Base-by-base conservation (phyloP, 1,140 invertebrate species). In the Lysiphlebus fabarum region DNA sequence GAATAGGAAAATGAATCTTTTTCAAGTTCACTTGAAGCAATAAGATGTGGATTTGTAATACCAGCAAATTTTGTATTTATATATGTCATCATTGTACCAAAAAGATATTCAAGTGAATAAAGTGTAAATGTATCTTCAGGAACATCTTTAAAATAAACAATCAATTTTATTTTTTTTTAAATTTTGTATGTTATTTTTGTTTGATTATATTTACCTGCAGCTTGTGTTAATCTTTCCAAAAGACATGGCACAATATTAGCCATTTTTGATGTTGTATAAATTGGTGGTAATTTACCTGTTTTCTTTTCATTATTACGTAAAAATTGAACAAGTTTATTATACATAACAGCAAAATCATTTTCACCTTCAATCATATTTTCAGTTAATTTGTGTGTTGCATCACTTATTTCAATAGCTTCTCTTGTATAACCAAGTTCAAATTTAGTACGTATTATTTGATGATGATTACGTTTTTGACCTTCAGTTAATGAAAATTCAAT, bases 41-140 rank as follows among this genome's bases (percentile, higher is more conserved):
- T 53, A 4, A 78, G 72, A 42, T 72, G 66, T 1, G 75, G 75
- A 61, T 77, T 74, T 1, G 73, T 70, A 8, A 71, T 66, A 12
- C 67, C 8, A 10, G 38, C 42, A 4, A n/a, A 49, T 0, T 58
- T 42, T 1, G 62, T 56, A 14, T 67, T 69, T 11, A 73, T 62
- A 1, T 67, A 65, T 61, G 82, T 83, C 11, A 74, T 71, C n/a
- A 86, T 45, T 8, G 62, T 65, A 44, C 66, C 74, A 56, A 85
- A 82, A 8, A 86, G 55, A 1, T 65, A 63, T 56, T 85, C 81
- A 33, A 85, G 63, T n/a, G 76, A 76, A 65, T 85, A 86, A 6
- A 86, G 62, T n/a, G 69, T 62, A 63, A 84, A 81, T 56, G 12
- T 47, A 0, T 47, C 44, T 6, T 47, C 5, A 4, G 44, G 44